phyloP scores from a whole-genome alignment of 2,888 invertebrate species.

The Ametastegia equiseti region DNA sequence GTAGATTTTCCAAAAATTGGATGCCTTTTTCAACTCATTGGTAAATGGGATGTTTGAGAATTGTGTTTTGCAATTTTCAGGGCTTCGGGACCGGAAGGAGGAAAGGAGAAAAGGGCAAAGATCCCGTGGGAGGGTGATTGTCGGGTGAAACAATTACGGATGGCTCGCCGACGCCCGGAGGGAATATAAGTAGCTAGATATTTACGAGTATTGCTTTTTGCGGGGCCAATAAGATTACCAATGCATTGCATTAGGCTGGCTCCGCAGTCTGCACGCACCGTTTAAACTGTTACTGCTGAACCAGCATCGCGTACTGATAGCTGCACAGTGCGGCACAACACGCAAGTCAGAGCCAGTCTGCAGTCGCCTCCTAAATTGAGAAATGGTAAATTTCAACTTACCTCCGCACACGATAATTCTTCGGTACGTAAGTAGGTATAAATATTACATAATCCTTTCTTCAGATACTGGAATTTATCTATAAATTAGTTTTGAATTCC shows the following conservation, averaged over 20 bases:
- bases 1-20: too few relatives aligned
- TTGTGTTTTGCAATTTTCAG: too few relatives aligned
- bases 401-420: conserved; percentile 16
- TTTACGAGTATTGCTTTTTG: conserved; percentile 66
- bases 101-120: conserved; percentile 53
- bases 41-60: too few relatives aligned
- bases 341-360: not conserved
- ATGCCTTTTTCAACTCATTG: too few relatives aligned
- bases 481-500: too few relatives aligned
- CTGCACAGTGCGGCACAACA: not conserved
- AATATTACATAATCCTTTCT: not conserved
- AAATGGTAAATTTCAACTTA: conserved; percentile 21
- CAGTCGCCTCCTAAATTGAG: conserved; percentile 9
- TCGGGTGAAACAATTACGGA: conserved; percentile 38
- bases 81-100: conserved; percentile 50
- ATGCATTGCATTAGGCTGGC: conserved; percentile 62
- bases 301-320: not conserved
- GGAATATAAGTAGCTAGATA: conserved; percentile 61
- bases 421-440: not conserved
- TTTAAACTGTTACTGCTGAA: not conserved
- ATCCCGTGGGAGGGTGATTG: too few relatives aligned
- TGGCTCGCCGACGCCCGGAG: not conserved
- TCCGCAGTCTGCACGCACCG: not conserved
- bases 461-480: too few relatives aligned
- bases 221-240: conserved; percentile 65